A percentile compares a stretch with the other conserved stretches of the same genome.
These are phyloP conservation scores for Saccopteryx leptura DNA, from an alignment of 2,113 vertebrate genomes.

Conservation along the genomic window DNA sequence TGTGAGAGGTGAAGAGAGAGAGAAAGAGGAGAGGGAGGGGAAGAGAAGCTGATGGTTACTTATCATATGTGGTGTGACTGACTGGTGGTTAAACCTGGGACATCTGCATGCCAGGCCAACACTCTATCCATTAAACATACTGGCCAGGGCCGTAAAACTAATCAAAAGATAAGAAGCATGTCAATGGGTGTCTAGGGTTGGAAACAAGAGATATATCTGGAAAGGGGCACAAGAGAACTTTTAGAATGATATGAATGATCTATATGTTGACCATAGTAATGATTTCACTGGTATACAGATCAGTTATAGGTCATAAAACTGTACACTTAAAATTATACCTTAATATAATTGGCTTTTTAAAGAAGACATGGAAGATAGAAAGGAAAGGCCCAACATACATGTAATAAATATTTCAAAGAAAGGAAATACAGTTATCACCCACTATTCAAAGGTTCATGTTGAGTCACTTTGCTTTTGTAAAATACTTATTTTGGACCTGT, in stretches of 20 bases:
- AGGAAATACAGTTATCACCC: background rate
- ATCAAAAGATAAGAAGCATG: background rate
- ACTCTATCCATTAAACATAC: no score
- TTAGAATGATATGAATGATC: background rate
- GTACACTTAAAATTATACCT: background rate
- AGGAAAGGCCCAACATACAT: background rate
- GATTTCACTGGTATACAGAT: background rate
- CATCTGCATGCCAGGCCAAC: no score
- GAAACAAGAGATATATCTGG: background rate
- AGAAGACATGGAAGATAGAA: background rate
- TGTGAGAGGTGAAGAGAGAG: no score
- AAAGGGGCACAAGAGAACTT: background rate
- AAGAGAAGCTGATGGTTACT: no score
- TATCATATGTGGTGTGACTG: no score
- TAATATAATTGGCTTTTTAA: background rate
- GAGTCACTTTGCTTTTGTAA: background rate
- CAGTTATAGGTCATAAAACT: background rate
- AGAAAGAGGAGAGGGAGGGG: no score
- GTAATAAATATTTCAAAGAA: background rate
- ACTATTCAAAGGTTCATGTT: background rate
- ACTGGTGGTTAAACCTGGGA: no score
- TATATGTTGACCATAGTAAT: background rate
- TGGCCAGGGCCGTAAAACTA: background rate
- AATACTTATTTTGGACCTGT: background rate
- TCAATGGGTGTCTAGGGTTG: background rate